Percentiles rank a stretch among this genome's conserved stretches.
These are phyloP conservation scores for Bedellia somnulentella DNA, from an alignment of 2,888 invertebrate species.

Conservation along the genomic window DNA sequence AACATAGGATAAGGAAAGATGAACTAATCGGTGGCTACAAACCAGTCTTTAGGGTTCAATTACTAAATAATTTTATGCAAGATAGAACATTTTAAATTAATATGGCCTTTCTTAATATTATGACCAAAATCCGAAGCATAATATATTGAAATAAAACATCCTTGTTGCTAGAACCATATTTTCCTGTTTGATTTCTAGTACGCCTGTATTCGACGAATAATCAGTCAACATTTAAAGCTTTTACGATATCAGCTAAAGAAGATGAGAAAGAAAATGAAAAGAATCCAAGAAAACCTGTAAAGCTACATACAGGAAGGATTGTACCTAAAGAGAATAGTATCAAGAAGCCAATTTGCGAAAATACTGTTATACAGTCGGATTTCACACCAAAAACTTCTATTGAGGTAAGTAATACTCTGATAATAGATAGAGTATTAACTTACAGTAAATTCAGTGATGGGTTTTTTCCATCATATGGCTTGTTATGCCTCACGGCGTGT, in stretches of 20 bases:
- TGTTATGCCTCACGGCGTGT: too few relatives aligned
- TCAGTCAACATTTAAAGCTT: conserved; percentile 33
- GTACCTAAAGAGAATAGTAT: conserved; percentile 17
- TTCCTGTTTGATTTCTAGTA: conserved; percentile 19
- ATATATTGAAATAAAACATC: too few relatives aligned
- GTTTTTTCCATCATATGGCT: too few relatives aligned
- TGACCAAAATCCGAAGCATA: too few relatives aligned
- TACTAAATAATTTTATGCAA: too few relatives aligned
- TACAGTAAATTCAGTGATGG: too few relatives aligned
- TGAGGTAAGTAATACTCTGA: conserved; percentile 24
- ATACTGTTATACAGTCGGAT: conserved; percentile 36
- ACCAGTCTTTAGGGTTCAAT: too few relatives aligned
- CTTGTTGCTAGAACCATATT: not conserved
- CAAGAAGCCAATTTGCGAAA: conserved; percentile 22
- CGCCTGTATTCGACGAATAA: conserved; percentile 25
- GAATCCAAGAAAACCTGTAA: conserved; percentile 27
- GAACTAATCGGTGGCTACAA: too few relatives aligned
- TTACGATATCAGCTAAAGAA: conserved; percentile 34
- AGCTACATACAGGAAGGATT: conserved; percentile 25
- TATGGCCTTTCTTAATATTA: too few relatives aligned
- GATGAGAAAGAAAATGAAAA: conserved; percentile 24
- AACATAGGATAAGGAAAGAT: too few relatives aligned
- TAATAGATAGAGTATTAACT: too few relatives aligned
- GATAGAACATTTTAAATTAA: too few relatives aligned
- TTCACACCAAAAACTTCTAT: conserved; percentile 33